phyloP scores from a whole-genome alignment of 2,888 invertebrate species.

The Dexiosoma caninum region DNA sequence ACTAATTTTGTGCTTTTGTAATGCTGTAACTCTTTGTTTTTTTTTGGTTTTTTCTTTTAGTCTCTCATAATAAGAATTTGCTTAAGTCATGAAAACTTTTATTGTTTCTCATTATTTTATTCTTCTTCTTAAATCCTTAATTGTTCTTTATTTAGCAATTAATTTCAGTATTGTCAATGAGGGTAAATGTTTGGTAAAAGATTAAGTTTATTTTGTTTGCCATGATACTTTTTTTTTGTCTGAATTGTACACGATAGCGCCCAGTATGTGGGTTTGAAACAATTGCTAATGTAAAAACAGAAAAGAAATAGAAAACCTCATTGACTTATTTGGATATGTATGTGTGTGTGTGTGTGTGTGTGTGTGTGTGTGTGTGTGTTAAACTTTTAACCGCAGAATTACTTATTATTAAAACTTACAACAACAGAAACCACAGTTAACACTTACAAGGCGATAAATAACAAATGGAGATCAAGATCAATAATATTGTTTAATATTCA shows the following conservation, averaged over 20 bases:
- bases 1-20: too few relatives aligned
- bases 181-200: slow-evolving; percentile 34
- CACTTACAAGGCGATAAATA: slow-evolving; percentile 60
- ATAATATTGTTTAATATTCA: slow-evolving; percentile 35
- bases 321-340: too few relatives aligned
- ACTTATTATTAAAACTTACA: slow-evolving; percentile 53
- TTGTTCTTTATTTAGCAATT: slow-evolving; percentile 43
- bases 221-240: neutral
- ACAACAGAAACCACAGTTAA: slow-evolving; percentile 48
- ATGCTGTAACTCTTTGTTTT: too few relatives aligned
- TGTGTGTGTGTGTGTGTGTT: too few relatives aligned
- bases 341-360: too few relatives aligned
- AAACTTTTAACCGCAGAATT: slow-evolving; percentile 53
- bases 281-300: neutral
- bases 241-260: neutral
- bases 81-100: too few relatives aligned
- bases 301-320: too few relatives aligned
- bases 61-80: too few relatives aligned
- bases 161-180: slow-evolving; percentile 34
- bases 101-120: slow-evolving; percentile 2
- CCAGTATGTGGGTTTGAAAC: neutral
- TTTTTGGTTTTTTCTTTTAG: too few relatives aligned
- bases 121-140: slow-evolving; percentile 35
- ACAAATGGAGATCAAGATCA: slow-evolving; percentile 46
- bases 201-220: neutral